Percentiles rank a stretch among this genome's conserved stretches.
Evolutionary conservation across 64 coral and sea anemone genomes (phyloP).

Genomic region (Cladopsammia gracilis): DNA sequence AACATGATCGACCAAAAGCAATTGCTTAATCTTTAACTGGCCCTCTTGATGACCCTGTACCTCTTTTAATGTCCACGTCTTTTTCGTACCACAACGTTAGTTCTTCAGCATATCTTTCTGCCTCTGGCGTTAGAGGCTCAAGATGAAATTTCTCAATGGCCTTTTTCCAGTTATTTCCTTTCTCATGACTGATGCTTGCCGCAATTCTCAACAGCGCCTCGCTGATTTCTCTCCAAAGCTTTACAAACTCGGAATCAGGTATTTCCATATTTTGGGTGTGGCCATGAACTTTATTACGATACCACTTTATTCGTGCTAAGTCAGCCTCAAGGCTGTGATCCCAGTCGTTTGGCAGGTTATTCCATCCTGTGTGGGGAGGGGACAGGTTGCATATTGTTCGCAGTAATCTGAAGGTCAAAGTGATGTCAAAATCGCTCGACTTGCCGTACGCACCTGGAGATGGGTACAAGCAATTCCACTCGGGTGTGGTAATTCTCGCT

Average conservation of each 20-base stretch:
- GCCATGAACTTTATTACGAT: background rate
- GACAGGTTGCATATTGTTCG: background rate
- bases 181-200: background rate
- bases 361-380: background rate
- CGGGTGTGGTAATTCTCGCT: background rate
- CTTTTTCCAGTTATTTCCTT: background rate
- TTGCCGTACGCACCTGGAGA: background rate
- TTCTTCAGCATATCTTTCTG: too few species aligned
- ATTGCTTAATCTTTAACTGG: too few species aligned
- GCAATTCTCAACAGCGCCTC: slow-evolving; percentile 13
- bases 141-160: too few species aligned
- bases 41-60: too few species aligned
- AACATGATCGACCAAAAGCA: too few species aligned
- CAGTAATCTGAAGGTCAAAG: slow-evolving; percentile 31
- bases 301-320: slow-evolving; percentile 7
- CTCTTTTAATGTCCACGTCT: too few species aligned
- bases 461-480: background rate
- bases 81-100: too few species aligned
- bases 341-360: background rate
- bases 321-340: background rate
- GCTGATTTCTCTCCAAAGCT: slow-evolving; percentile 19
- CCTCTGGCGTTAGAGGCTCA: too few species aligned
- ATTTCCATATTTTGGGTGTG: slow-evolving; percentile 3
- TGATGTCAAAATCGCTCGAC: slow-evolving; percentile 18
- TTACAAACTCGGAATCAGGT: background rate